Conservation (phyloP, 2,797 vertebrate species). For the Poeciliopsis infans region DNA sequence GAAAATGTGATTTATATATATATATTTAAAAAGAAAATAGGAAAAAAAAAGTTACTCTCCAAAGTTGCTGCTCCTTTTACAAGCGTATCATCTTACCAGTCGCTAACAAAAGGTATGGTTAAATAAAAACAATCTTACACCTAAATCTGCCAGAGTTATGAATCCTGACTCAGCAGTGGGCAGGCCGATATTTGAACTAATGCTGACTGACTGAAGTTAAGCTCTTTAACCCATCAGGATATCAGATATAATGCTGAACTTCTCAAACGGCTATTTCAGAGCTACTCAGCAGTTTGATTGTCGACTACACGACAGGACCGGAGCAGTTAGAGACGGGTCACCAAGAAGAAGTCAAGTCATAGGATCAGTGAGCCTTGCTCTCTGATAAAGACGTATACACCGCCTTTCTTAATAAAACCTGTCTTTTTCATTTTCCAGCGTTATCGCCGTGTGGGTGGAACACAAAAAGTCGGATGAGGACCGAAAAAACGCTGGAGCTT, state of each 20-base stretch:
- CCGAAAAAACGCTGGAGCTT: slow-evolving; percentile 15
- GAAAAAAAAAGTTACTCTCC: not conserved
- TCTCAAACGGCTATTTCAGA: slow-evolving; percentile 41
- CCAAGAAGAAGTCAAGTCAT: slow-evolving; percentile 39
- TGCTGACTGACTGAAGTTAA: slow-evolving; percentile 18
- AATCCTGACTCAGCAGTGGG: not conserved
- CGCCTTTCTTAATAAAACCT: slow-evolving; percentile 28
- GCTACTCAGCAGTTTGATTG: slow-evolving; percentile 23
- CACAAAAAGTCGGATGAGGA: slow-evolving; percentile 12
- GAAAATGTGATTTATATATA: no score
- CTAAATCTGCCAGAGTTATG: not conserved
- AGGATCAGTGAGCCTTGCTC: slow-evolving; percentile 44
- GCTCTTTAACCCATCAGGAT: slow-evolving; percentile 22
- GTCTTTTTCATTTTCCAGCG: slow-evolving; percentile 12
- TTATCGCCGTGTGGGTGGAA: not conserved
- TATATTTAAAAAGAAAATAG: no score
- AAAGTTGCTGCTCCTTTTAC: no score
- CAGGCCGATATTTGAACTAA: not conserved
- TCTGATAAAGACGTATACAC: slow-evolving; percentile 24
- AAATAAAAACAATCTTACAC: not conserved
- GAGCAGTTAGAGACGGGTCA: slow-evolving; percentile 34
- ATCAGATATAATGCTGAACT: slow-evolving; percentile 31
- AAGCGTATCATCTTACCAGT: not conserved
- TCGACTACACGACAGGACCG: slow-evolving; percentile 41
- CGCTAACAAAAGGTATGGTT: not conserved